phyloP scores from a whole-genome alignment of 1,140 invertebrate species.

The Coenobita brevimanus region DNA sequence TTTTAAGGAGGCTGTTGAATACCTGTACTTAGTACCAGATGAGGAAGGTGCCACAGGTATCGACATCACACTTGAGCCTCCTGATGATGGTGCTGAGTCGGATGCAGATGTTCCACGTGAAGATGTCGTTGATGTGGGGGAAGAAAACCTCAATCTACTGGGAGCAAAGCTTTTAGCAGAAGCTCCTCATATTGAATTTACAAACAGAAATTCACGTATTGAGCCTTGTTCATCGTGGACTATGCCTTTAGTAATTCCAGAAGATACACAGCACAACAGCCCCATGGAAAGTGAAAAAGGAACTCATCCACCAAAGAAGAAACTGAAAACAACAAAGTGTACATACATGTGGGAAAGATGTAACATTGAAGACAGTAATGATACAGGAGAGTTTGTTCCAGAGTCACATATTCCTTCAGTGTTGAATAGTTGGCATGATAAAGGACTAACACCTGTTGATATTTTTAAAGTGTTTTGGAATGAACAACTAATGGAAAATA shows the following conservation, averaged over 20 bases:
- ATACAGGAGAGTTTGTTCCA: not conserved
- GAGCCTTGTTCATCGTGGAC: constrained; percentile 1
- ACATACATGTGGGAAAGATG: not conserved
- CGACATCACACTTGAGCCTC: too few species aligned
- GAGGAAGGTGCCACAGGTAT: too few species aligned
- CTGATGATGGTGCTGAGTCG: constrained; percentile 7
- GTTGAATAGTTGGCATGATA: constrained; percentile 3
- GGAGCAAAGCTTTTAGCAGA: not conserved
- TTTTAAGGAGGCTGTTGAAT: constrained; percentile 13
- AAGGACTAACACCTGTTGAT: constrained; percentile 16
- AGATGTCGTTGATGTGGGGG: not conserved
- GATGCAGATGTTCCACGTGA: constrained; percentile 23
- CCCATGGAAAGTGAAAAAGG: not conserved
- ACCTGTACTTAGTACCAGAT: not conserved
- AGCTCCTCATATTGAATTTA: too few species aligned
- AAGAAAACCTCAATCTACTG: not conserved
- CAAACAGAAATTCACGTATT: constrained; percentile 18
- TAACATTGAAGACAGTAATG: not conserved
- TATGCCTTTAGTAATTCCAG: not conserved
- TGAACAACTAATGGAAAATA: not conserved
- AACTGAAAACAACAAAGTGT: not conserved
- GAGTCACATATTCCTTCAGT: not conserved
- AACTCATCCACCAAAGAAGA: constrained; percentile 10
- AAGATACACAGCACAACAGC: not conserved
- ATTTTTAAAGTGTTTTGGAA: constrained; percentile 18